These are phyloP conservation scores for Choreutis nemorana DNA, from an alignment of 2,888 invertebrate species.

Conservation along the genomic window DNA sequence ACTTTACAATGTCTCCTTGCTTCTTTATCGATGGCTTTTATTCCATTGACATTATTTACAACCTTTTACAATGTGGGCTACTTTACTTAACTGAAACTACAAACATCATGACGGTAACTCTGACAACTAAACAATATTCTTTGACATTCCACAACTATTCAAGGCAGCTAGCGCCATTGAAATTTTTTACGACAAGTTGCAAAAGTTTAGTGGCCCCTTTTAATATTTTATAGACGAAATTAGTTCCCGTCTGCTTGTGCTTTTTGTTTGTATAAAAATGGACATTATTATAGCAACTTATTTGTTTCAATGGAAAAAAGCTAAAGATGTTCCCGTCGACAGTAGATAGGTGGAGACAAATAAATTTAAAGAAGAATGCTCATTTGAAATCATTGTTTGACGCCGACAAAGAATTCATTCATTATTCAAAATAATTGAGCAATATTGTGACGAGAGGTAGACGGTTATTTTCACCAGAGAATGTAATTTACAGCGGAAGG, in stretches of 20 bases:
- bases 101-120: slow-evolving; percentile 14
- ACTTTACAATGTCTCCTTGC: slow-evolving; percentile 29
- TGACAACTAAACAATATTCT: slow-evolving; percentile 22
- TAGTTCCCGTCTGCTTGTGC: slow-evolving; percentile 36
- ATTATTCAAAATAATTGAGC: too few species aligned
- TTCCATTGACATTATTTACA: slow-evolving; percentile 26
- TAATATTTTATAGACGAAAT: slow-evolving; percentile 29
- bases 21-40: slow-evolving; percentile 19
- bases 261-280: too few species aligned
- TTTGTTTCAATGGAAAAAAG: slow-evolving; percentile 15
- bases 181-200: too few species aligned
- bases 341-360: slow-evolving; percentile 14
- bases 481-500: too few species aligned
- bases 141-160: slow-evolving; percentile 16
- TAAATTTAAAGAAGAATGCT: slow-evolving; percentile 6
- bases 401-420: too few species aligned
- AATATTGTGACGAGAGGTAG: too few species aligned
- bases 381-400: too few species aligned
- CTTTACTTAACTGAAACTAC: slow-evolving; percentile 13
- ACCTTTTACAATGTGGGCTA: slow-evolving; percentile 31
- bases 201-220: slow-evolving; percentile 19
- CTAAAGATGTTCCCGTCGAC: slow-evolving; percentile 13
- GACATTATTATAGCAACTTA: slow-evolving; percentile 6
- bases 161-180: too few species aligned
- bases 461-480: too few species aligned